Base-by-base conservation (phyloP, 2,113 vertebrate genomes). In the Calyptomena viridis region DNA sequence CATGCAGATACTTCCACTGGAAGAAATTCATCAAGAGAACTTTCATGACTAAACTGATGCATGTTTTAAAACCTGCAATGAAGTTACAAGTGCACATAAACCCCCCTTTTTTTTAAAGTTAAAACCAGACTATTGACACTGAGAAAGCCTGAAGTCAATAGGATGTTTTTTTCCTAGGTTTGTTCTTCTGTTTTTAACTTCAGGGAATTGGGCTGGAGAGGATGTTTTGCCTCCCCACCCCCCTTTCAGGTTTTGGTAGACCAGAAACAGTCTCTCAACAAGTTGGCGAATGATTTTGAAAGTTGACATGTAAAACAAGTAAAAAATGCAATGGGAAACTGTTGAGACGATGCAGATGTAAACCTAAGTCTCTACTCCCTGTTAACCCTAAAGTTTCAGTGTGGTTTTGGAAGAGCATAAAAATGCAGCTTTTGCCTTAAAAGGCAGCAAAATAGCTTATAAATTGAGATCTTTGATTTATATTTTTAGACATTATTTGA, bases 71-170 rank as follows among this genome's bases (percentile, higher is more conserved):
- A 62, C 30, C 56, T 80, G 40, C 37, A 80, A 1, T 73, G 82
- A 74, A 74, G 46, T 74, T 85, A 75, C 11, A 80, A 91, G 24
- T 47, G 59, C 68, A 40, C 39, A 47, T 63, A 52, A 84, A 52
- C 1, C 0, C 0, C 1, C 1, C 2, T 24, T 83, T 58, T 67
- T 68, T 42, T 37, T 6, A 16, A 58, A 49, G 37, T 75, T 90
- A 47, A 87, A 91, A 78, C 30, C 12, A 52, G 64, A 31, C 37
- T 81, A 33, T 13, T 87, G 44, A 35, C 49, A 27, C 68, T 77
- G 68, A 63, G 52, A 78, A 94, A 87, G 35, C 47, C 75, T 68
- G n/a, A 68, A 53, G 62, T 55, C 72, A 90, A 37, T 24, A 62
- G 30, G 37, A 83, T 58, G 67, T 52, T 79, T 86, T 17, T 80